phyloP scores from a whole-genome alignment of 2,888 invertebrate genomes.

The Drosophila rellima region DNA sequence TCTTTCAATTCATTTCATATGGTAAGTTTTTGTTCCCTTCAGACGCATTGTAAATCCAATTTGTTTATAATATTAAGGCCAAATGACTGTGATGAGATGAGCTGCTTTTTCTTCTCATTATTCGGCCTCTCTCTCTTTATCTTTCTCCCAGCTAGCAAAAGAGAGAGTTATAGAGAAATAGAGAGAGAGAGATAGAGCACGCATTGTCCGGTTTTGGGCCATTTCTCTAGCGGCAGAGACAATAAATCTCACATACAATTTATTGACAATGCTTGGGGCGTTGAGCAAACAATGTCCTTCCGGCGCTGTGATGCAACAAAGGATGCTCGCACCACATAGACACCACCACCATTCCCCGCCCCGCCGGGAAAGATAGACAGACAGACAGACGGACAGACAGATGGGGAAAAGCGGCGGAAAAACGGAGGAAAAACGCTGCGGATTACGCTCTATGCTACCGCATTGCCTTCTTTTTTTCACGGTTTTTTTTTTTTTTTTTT shows the following conservation, averaged over 20 bases:
- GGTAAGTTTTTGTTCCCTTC: not conserved
- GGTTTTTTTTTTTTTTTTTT: slow-evolving; percentile 13
- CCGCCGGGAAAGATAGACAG: not conserved
- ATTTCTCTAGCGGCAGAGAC: slow-evolving; percentile 62
- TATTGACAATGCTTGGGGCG: slow-evolving; percentile 79
- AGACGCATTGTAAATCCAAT: slow-evolving; percentile 13
- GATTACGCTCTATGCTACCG: slow-evolving; percentile 9
- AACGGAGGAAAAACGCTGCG: not conserved
- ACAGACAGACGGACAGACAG: slow-evolving; percentile 1
- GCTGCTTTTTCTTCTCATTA: not conserved
- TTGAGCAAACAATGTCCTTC: slow-evolving; percentile 76
- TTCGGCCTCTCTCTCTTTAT: not conserved
- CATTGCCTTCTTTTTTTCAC: slow-evolving; percentile 35
- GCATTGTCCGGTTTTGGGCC: slow-evolving; percentile 48
- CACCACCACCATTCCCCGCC: no score
- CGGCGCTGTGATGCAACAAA: slow-evolving; percentile 61
- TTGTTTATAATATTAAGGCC: slow-evolving; percentile 14
- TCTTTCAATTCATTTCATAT: not conserved
- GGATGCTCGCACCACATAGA: slow-evolving; percentile 42
- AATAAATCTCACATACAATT: slow-evolving; percentile 80
- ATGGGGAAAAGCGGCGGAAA: not conserved
- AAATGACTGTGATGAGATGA: slow-evolving; percentile 5
- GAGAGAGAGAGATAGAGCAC: not conserved
- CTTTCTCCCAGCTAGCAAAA: slow-evolving; percentile 19
- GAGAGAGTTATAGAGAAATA: slow-evolving; percentile 1